These are phyloP conservation scores for Priocnemis perturbator DNA, from an alignment of 2,888 invertebrate species.

Conservation along the genomic window DNA sequence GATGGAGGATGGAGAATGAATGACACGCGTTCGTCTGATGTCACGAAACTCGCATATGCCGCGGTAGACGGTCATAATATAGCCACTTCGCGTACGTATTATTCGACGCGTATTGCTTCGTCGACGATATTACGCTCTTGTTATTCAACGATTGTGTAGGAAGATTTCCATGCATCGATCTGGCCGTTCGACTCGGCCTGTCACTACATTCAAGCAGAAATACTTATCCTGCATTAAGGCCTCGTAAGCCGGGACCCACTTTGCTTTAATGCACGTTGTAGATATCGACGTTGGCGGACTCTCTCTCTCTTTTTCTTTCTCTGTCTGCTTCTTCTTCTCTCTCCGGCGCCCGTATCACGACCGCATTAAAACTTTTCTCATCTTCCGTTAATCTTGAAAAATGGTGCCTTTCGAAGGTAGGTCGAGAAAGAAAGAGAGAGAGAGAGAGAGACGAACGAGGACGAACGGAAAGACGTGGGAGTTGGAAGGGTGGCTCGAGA, in stretches of 20 bases:
- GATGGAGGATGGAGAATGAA: no score
- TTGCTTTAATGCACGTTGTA: conserved; percentile 52
- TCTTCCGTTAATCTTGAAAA: conserved; percentile 73
- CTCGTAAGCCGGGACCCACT: conserved; percentile 47
- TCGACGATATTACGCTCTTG: no score
- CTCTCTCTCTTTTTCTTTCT: conserved; percentile 1
- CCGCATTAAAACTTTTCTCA: conserved; percentile 74
- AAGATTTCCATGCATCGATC: no score
- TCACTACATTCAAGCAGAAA: conserved; percentile 10
- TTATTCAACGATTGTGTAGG: no score
- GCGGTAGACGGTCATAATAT: no score
- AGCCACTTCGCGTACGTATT: no score
- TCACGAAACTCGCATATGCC: no score
- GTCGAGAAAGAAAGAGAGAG: conserved; percentile 25
- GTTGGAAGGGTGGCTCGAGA: not conserved
- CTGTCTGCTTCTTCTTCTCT: no score
- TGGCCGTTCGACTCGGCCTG: no score
- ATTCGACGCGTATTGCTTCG: no score
- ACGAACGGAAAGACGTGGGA: not conserved
- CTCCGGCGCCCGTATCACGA: conserved; percentile 49
- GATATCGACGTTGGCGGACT: conserved; percentile 29
- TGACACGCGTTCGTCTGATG: no score
- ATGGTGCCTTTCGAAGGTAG: conserved; percentile 52
- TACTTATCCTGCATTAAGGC: conserved; percentile 39
- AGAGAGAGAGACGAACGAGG: no score